phyloP scores from a whole-genome alignment of 2,113 vertebrate species.

The Stegostoma tigrinum region DNA sequence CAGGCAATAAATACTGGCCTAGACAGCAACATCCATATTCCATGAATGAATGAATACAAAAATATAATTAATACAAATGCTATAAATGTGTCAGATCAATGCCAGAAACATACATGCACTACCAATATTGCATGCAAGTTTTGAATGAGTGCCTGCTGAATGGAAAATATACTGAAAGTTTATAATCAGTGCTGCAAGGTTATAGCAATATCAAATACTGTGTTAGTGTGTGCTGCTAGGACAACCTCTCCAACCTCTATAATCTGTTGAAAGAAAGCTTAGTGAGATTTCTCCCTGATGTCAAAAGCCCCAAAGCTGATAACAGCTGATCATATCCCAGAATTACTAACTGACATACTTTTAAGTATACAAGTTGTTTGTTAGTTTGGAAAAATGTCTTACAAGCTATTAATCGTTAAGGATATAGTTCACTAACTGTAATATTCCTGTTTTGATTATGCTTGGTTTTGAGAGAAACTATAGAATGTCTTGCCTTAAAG shows the following conservation, averaged over 20 bases:
- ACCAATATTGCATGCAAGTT: not conserved
- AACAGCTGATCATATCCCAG: too few species aligned
- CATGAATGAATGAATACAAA: too few species aligned
- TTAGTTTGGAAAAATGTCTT: too few species aligned
- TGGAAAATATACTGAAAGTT: not conserved
- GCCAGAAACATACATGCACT: not conserved
- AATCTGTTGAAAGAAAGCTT: not conserved
- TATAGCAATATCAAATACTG: not conserved
- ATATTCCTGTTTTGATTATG: too few species aligned
- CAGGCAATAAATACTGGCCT: too few species aligned
- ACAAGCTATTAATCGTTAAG: too few species aligned
- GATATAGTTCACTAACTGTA: too few species aligned
- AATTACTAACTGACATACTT: too few species aligned
- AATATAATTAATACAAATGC: not conserved
- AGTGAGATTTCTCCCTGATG: not conserved
- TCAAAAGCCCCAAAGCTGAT: not conserved
- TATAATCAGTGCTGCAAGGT: not conserved
- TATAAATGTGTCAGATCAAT: not conserved
- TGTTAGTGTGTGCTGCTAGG: not conserved
- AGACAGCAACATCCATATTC: too few species aligned
- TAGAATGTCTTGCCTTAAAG: too few species aligned
- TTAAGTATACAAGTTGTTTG: too few species aligned
- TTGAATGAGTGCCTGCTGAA: not conserved
- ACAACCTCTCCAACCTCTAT: not conserved
- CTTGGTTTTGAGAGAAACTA: too few species aligned